These are phyloP conservation scores for Neotoxoptera formosana DNA, from an alignment of 1,140 invertebrate species.

Conservation along the genomic window DNA sequence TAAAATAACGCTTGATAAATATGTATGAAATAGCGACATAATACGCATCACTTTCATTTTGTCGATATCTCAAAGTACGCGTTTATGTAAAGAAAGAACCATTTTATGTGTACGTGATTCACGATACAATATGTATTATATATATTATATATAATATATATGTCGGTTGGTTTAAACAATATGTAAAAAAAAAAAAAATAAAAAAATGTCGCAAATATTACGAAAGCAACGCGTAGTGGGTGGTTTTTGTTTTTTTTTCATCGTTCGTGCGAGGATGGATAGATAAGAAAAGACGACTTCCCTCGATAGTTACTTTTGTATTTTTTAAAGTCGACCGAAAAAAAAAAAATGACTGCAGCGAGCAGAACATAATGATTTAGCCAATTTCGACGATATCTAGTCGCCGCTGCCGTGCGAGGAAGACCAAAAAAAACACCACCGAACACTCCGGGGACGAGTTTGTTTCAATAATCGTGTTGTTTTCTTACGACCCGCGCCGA, in stretches of 20 bases:
- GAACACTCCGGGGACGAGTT: not conserved
- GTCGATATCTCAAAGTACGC: not conserved
- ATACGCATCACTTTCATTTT: not conserved
- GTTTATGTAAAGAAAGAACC: not conserved
- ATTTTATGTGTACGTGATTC: not conserved
- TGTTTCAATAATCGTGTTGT: not conserved
- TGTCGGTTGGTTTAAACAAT: not conserved
- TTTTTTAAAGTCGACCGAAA: not conserved
- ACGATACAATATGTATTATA: not conserved
- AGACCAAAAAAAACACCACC: slow-evolving; percentile 14
- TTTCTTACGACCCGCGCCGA: not conserved
- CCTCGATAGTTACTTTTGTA: not conserved
- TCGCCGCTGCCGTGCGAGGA: not conserved
- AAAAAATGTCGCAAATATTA: not conserved
- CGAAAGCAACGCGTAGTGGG: not conserved
- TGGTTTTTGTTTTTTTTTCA: too few species aligned
- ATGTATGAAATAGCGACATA: not conserved
- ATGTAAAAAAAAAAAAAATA: not conserved
- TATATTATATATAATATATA: too few species aligned
- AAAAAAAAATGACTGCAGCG: not conserved
- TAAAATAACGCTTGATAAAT: not conserved
- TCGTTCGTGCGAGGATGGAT: not conserved
- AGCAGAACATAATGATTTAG: not conserved
- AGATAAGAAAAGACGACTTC: not conserved
- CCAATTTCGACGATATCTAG: not conserved